These are phyloP conservation scores for Bimastos eiseni DNA, from an alignment of 2,888 invertebrate species.

Conservation along the genomic window DNA sequence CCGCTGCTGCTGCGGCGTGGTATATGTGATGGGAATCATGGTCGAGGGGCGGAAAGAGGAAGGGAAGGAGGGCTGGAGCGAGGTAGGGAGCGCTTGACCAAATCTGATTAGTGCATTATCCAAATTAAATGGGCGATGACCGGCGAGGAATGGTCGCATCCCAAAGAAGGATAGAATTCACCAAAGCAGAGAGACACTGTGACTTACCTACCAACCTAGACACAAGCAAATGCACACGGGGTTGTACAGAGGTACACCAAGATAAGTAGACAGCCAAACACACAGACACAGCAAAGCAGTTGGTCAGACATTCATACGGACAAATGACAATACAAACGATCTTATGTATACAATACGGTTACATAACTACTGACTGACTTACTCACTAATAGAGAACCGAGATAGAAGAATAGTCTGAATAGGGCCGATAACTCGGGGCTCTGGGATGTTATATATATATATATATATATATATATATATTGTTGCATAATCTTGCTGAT, in stretches of 20 bases:
- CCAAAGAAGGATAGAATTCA: neutral
- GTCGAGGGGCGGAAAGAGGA: neutral
- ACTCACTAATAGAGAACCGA: no score
- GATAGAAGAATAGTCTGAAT: no score
- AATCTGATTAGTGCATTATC: constrained; percentile 23
- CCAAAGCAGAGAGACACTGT: neutral
- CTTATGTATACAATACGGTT: no score
- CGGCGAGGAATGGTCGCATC: neutral
- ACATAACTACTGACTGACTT: no score
- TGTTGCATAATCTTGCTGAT: no score
- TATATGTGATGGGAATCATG: constrained; percentile 2
- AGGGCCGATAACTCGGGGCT: no score
- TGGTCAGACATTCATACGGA: neutral
- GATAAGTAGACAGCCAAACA: neutral
- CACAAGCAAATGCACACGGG: no score
- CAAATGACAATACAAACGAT: neutral
- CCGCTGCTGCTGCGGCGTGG: neutral
- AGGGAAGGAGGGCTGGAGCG: neutral
- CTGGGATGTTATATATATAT: no score
- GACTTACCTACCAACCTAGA: no score
- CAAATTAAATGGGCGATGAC: constrained; percentile 14
- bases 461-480: no score
- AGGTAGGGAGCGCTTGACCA: neutral
- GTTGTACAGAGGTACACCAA: no score
- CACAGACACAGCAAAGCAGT: neutral